Evolutionary conservation across 35 echinoderm and acorn worm species (phyloP).

Genomic region (Patiria miniata): DNA sequence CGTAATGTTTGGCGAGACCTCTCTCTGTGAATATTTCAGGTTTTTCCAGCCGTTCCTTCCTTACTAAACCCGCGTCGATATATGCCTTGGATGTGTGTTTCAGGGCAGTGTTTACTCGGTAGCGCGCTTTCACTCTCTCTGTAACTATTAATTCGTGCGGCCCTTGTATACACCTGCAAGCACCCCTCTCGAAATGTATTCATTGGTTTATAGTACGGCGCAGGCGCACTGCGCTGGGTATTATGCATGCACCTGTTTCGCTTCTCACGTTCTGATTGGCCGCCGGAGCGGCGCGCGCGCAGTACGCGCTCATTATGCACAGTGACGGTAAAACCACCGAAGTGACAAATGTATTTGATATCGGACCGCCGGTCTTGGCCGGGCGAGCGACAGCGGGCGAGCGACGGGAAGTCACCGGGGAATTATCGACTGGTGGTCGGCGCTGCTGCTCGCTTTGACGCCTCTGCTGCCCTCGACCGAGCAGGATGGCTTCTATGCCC

Average conservation of each 20-base stretch:
- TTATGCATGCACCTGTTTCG: conserved; percentile 29
- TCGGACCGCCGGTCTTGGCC: neutral
- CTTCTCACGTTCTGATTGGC: conserved; percentile 24
- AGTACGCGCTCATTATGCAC: neutral
- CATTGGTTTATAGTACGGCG: conserved; percentile 23
- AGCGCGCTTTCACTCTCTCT: conserved; percentile 27
- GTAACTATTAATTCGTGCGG: conserved; percentile 22
- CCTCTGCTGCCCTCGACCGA: conserved; percentile 25
- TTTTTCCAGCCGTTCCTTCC: neutral
- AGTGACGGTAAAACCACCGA: neutral
- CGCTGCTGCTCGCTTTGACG: conserved; percentile 23
- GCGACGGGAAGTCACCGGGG: conserved; percentile 21
- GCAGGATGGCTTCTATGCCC: conserved; percentile 23
- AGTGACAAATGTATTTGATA: conserved; percentile 29
- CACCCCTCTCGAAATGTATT: neutral
- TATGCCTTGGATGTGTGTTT: neutral
- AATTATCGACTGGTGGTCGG: conserved; percentile 32
- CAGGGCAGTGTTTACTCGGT: conserved; percentile 11
- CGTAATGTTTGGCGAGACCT: conserved; percentile 26
- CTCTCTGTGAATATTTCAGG: neutral
- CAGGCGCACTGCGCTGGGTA: neutral
- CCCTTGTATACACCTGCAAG: conserved; percentile 1
- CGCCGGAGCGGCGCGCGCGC: neutral
- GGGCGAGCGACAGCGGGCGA: conserved; percentile 19
- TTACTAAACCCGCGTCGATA: neutral